Evolutionary conservation across 2,888 invertebrate species (phyloP), one percentile per base, ranked within the genome.

Genomic region (Erebia aethiops): DNA sequence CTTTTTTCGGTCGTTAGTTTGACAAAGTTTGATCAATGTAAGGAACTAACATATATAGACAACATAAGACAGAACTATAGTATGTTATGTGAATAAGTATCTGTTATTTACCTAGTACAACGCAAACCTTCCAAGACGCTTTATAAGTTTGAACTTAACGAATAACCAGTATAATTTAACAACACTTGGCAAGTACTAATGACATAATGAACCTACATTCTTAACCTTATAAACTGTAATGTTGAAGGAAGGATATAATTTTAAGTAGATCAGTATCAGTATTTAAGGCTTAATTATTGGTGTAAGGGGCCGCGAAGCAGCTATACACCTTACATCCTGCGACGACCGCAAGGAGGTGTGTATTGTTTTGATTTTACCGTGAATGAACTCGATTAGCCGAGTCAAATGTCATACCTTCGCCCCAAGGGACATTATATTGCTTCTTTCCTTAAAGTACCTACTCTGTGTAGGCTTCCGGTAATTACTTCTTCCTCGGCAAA

Each of bases 331-430:
- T 80, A 87, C 85, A 90, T 92, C 91, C 90, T 90, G 90, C 80
- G 80, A 67, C 82, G 78, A 88, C 87, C 88, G 81, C 88, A 87
- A 86, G 78, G 81, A 84, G 84, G 81, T 82, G 76, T 70, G 75
- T 80, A 83, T 86, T 89, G 88, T 88, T 91, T 87, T 88, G 91
- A 88, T 89, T 89, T 78, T 80, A 80, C 85, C 82, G 84, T 85
- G 84, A 87, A 86, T 84, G 86, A 83, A 87, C 86, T 86, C 85
- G 87, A 92, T 92, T 92, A 87, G 88, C 82, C 76, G 86, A 89
- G 89, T 92, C 90, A 91, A 92, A 91, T 93, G 92, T 92, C 91
- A 90, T 86, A 88, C 81, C 82, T 87, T 85, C 84, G 86, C 91
- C 91, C 89, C 83, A 85, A 84, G 79, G 82, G 77, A 81, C 78